Conservation (phyloP, 2,113 vertebrate species). For the Podilymbus podiceps region DNA sequence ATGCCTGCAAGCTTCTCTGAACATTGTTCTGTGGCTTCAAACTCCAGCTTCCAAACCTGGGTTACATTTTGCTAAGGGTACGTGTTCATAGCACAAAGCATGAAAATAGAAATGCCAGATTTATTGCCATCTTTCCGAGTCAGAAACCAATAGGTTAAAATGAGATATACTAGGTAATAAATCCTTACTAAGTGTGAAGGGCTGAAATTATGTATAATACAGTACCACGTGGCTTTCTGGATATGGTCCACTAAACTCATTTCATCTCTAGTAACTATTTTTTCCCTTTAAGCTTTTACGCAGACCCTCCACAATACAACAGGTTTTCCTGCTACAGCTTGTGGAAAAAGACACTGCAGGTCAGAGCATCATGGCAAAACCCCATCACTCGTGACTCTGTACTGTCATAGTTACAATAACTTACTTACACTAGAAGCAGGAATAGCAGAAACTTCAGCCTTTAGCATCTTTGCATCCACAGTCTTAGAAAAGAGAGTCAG, state of each 20-base stretch:
- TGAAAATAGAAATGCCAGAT: not conserved
- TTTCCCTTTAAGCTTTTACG: not conserved
- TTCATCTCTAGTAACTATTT: not conserved
- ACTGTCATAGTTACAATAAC: too few species aligned
- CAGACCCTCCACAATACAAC: not conserved
- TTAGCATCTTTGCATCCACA: not conserved
- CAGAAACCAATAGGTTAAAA: not conserved
- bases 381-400: not conserved
- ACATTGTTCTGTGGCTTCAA: not conserved
- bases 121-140: not conserved
- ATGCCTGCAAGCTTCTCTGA: not conserved
- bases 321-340: not conserved
- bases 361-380: not conserved
- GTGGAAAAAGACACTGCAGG: not conserved
- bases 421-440: not conserved
- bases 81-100: not conserved
- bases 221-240: not conserved
- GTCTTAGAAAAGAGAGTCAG: not conserved
- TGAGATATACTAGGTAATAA: not conserved
- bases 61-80: not conserved
- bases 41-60: not conserved
- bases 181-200: not conserved
- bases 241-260: not conserved
- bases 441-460: not conserved
- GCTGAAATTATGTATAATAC: not conserved